These are phyloP conservation scores for Diachrysia chrysitis DNA, from an alignment of 2,888 invertebrate genomes.

Conservation along the genomic window DNA sequence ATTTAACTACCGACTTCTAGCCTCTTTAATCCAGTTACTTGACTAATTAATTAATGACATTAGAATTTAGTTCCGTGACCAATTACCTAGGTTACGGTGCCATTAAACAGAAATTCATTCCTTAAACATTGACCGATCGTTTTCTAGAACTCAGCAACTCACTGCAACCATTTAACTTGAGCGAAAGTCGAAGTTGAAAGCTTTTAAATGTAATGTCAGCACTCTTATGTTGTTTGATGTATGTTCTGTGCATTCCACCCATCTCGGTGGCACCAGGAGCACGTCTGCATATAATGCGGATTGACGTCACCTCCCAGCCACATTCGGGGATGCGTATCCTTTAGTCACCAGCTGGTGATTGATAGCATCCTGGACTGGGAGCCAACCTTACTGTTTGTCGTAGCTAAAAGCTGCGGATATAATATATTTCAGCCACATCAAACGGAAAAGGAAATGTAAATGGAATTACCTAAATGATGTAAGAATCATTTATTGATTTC, in stretches of 20 bases:
- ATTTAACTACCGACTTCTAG: too few relatives aligned
- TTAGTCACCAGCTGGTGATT: constrained; percentile 30
- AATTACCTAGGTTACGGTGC: too few relatives aligned
- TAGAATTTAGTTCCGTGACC: too few relatives aligned
- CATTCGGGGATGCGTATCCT: not conserved
- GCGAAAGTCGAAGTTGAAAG: not conserved
- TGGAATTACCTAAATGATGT: too few relatives aligned
- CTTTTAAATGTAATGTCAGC: not conserved
- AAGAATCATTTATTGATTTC: too few relatives aligned
- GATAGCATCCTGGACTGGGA: constrained; percentile 19
- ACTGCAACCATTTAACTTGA: too few relatives aligned
- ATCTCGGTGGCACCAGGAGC: not conserved
- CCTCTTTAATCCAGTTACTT: too few relatives aligned
- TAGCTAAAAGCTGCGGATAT: not conserved
- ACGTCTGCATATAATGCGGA: not conserved
- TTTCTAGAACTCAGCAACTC: too few relatives aligned
- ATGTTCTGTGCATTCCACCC: not conserved
- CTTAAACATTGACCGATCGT: too few relatives aligned
- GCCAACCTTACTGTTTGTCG: not conserved
- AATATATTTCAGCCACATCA: not conserved
- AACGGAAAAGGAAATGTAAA: not conserved
- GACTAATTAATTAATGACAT: too few relatives aligned
- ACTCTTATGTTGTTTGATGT: not conserved
- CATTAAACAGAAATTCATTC: too few relatives aligned
- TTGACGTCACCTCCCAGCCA: not conserved